phyloP scores from a whole-genome alignment of 2,888 invertebrate genomes.

The Lepidochitona cinerea region DNA sequence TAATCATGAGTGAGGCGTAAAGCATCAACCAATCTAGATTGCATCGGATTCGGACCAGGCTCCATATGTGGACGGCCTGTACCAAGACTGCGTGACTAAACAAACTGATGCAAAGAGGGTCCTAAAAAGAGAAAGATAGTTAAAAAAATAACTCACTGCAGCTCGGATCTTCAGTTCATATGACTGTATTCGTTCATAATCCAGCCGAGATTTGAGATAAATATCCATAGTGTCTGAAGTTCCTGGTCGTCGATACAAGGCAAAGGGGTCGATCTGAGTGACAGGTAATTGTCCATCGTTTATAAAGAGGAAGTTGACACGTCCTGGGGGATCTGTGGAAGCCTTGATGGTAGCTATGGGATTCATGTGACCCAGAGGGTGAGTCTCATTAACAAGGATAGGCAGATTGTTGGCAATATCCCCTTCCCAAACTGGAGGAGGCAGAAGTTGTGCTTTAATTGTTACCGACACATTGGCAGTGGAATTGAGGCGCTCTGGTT shows the following conservation, averaged over 20 bases:
- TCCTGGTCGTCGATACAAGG: constrained; percentile 30
- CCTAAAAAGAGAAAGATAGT: no score
- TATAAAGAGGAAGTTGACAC: background rate
- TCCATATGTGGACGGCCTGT: no score
- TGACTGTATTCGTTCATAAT: constrained; percentile 49
- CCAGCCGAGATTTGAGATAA: constrained; percentile 44
- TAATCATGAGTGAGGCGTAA: no score
- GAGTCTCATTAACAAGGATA: constrained; percentile 95
- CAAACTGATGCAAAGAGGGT: no score
- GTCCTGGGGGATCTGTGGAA: constrained; percentile 42
- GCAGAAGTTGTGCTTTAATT: constrained; percentile 79
- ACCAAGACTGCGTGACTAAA: no score
- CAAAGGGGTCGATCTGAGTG: background rate
- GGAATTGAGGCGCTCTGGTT: constrained; percentile 89
- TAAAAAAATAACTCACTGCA: constrained; percentile 41
- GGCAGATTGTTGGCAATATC: constrained; percentile 37
- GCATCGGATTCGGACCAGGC: no score
- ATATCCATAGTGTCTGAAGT: constrained; percentile 42
- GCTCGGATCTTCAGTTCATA: constrained; percentile 51
- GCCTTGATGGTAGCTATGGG: constrained; percentile 49
- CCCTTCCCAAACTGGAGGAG: constrained; percentile 50
- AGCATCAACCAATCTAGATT: no score
- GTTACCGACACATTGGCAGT: constrained; percentile 98
- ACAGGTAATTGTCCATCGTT: background rate
- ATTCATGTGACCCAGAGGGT: constrained; percentile 86